Percentiles rank a stretch among this genome's conserved stretches.
phyloP scores from a whole-genome alignment of 2,888 invertebrate species.

The Polymixis lichenea region DNA sequence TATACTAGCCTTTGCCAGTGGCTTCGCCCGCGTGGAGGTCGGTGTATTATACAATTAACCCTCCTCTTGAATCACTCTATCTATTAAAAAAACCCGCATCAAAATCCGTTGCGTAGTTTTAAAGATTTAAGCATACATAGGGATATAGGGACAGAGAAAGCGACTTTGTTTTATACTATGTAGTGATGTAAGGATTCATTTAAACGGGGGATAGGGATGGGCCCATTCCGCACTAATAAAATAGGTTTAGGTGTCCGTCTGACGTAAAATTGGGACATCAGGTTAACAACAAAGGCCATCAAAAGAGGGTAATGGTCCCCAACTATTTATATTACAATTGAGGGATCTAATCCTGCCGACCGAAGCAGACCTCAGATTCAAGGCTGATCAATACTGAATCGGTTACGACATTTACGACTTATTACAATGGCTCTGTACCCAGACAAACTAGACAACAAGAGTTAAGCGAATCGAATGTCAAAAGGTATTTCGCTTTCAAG shows the following conservation, averaged over 20 bases:
- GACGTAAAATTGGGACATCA: constrained; percentile 22
- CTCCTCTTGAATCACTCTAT: no score
- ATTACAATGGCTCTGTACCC: not conserved
- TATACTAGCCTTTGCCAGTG: no score
- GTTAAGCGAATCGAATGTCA: not conserved
- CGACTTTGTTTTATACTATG: no score
- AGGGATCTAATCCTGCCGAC: constrained; percentile 9
- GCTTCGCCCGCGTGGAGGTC: no score
- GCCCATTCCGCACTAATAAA: constrained; percentile 15
- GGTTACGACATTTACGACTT: constrained; percentile 2
- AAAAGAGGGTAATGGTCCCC: constrained; percentile 23
- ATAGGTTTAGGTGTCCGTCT: constrained; percentile 7
- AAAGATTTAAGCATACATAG: no score
- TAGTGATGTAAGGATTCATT: no score
- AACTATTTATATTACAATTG: constrained; percentile 36
- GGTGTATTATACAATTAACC: no score
- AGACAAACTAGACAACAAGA: not conserved
- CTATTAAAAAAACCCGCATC: no score
- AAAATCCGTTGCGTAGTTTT: no score
- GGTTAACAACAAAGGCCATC: constrained; percentile 24
- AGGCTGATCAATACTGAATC: not conserved
- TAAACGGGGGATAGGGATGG: no score
- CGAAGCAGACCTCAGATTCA: not conserved
- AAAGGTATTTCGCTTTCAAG: not conserved
- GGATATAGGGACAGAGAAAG: no score